Evolutionary conservation across 2,888 invertebrate genomes (phyloP), one percentile per base, ranked within the genome.

Genomic region (Tetramorium bicarinatum): DNA sequence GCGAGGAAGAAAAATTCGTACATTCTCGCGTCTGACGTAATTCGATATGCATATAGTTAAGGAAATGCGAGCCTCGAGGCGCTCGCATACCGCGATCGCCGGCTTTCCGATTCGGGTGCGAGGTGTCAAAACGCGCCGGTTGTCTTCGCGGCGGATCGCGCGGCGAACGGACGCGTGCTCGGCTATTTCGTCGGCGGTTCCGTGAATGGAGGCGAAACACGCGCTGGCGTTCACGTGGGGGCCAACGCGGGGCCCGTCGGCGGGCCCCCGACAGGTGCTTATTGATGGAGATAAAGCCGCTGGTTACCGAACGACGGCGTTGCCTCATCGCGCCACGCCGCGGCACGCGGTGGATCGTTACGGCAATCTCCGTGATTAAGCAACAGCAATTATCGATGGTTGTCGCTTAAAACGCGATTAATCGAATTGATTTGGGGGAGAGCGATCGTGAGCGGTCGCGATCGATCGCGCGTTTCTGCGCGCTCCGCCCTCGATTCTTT

Each of bases 351-450:
- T 69, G 85, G 85, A 87, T 85, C 82, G 88, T 85, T 71, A 21
- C 89, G 62, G 49, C 82, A 85, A 74, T 77, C 66, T 66, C 85
- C 87, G 87, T 86, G 88, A 88, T 91, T 92, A 90, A 89, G 91
- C 90, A 92, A 92, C 71, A 87, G 87, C 91, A 92, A 92, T 92
- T 92, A 92, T 92, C 91, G 92, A 92, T 91, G 87, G 88, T 90
- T 91, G 92, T 92, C 92, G 90, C 89, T 87, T 87, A 84, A 49
- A 71, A 88, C 83, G 88, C 91, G 91, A 92, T 92, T 92, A 92
- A 92, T 92, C 92, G 88, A 88, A 90, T 87, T 88, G 89, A 91
- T 92, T 90, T 88, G 84, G 90, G 81, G 88, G 41, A 21, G 91
- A 21, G 91, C 90, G 88, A 90, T 90, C 91, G 90, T 91, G 89